Evolutionary conservation across 37 sponge, comb jelly and placozoan genomes (phyloP), one percentile per base, ranked within the genome.

Genomic region (Theonella swinhoei): DNA sequence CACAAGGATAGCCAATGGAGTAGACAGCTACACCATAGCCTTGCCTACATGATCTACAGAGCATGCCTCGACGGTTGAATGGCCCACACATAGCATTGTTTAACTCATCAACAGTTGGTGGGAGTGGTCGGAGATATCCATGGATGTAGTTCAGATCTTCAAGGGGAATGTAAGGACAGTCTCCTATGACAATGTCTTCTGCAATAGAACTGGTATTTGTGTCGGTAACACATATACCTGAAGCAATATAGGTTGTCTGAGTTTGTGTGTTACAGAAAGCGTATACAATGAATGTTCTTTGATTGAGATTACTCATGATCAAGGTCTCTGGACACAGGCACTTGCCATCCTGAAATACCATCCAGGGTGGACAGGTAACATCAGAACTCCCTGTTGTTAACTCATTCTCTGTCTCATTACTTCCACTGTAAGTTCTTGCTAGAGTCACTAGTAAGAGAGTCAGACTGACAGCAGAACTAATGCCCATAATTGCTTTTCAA

Each of bases 1-100:
- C 34, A 29, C 69, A 68, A 1, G 30, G 32, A 7, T 33, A 33
- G 2, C 33, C 34, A 33, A 33, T 33, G 5, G 69, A 68, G 5
- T 68, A 68, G 14, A 68, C 9, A 31, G 69, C 69, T 33, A 68
- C 30, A 20, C 69, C 69, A 5, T 68, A 68, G 34, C 69, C 69
- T 33, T 25, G 33, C 34, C 30, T 68, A 5, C 69, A 68, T 22
- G 9, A 33, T 20, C 33, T 32, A 68, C 69, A 68, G 34, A 68
- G 69, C 30, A 33, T 25, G 2, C 69, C 69, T 31, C 30, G 33
- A 20, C 69, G 29, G 34, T 68, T 68, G 33, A 68, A 33, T 31
- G 69, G 69, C 1, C 69, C 69, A 31, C 69, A 68, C 69, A 68
- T 68, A 31, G 30, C 30, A 22, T 68, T 20, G 34, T 68, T 31